Evolutionary conservation across 2,888 invertebrate species (phyloP), one percentile per base, ranked within the genome.

Genomic region (Rhagonycha lutea): DNA sequence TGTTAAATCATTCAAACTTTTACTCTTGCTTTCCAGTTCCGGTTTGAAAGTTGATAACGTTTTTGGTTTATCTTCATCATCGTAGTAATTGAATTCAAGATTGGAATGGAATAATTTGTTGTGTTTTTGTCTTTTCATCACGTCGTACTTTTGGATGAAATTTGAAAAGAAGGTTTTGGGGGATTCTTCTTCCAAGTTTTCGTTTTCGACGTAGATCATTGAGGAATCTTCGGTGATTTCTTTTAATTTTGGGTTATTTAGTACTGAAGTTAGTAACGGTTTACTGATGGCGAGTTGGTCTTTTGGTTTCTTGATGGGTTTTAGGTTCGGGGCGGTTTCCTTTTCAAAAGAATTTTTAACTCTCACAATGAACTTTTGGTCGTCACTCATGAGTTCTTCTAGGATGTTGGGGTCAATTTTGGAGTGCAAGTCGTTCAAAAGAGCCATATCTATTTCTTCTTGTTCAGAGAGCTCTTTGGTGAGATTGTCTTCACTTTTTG

Each of bases 251-350:
- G 86, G 86, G 80, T 87, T 87, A 0, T 80, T 74, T 47, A 85
- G 80, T 8, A 87, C 86, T 0, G 87, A 87, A 68, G 82, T 82
- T 65, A 87, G 68, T 1, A 86, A 80, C 0, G 87, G 87, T 77
- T 86, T 87, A 79, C 84, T 88, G 69, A 87, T 87, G 8, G 86
- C 86, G 12, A 84, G 82, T 68, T 83, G 84, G 78, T 81, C 84
- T 81, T 85, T 86, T 0, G 85, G 81, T 75, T 83, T 85, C 23
- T 83, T 83, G 4, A 83, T 78, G 0, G 85, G 87, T 78, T 83
- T 85, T 18, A 78, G 47, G 78, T 83, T 80, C 9, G 18, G 65
- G 14, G 68, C 68, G 4, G 80, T 76, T 7, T 84, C 83, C 26
- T 82, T 79, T 70, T 86, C 85, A 76, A 84, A 87, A 28, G 84